Base-by-base conservation (phyloP, 2,797 vertebrate genomes). In the Alectoris magna region DNA sequence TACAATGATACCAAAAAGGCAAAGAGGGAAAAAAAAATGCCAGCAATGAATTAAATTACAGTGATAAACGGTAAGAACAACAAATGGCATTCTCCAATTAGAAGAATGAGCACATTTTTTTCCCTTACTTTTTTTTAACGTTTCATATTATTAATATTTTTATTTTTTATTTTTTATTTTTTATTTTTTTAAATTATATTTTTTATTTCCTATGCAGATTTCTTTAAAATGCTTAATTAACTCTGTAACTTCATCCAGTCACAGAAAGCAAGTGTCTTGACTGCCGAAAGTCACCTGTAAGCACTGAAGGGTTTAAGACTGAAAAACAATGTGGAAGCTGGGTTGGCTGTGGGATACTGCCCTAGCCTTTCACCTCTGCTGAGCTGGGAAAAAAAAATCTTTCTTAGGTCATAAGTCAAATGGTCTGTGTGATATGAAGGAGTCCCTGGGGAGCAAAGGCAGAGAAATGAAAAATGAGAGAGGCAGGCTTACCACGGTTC, bases 381-480 rank as follows among this genome's bases (percentile, higher is more conserved):
- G 78, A 93, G 88, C 66, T 85, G 55, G 56, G 6, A 23, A 78
- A 84, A 66, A n/a, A 72, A 62, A 58, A 22, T 76, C 73, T 76
- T 78, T 34, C 60, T 81, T 82, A 63, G 82, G 89, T 94, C 84
- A n/a, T 62, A 91, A 95, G 89, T 91, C 92, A 95, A 95, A 93
- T 16, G 67, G 76, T n/a, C 64, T 93, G 69, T 1, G 0, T 84
- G 87, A 88, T 88, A 75, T 11, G 49, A 90, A 87, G 62, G 60
- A 90, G 67, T 93, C 89, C 67, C 92, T 93, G 73, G 86, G 76
- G 91, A 93, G 67, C 0, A 0, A 53, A 80, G 51, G 38, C 24
- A 71, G 48, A 91, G 67, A 93, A 95, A 91, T 64, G 62, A 91
- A 55, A 71, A 90, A 89, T 22, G 76, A 91, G 55, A 83, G 29